Base-by-base conservation (phyloP, 2,888 invertebrate genomes). In the Zaprionus lineosus region DNA sequence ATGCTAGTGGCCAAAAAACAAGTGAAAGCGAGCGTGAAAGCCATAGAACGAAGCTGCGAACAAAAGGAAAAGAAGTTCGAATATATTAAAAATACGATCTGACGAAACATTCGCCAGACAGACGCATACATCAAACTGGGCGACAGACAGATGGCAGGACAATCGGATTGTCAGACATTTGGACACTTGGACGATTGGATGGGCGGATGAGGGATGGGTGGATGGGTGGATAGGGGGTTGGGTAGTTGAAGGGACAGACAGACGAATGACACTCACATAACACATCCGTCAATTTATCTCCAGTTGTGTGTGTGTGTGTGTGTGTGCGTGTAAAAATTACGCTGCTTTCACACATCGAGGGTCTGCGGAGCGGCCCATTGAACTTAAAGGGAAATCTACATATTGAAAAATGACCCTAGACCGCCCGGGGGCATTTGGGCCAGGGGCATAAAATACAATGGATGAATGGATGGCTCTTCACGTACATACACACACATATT, bases 241-340 rank as follows among this genome's bases (percentile, higher is more conserved):
- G n/a, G n/a, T n/a, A n/a, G n/a, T n/a, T n/a, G n/a, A n/a, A n/a
- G n/a, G n/a, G 71, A 41, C 62, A 39, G 47, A 28, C 39, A 41
- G 29, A n/a, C 26, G 18, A 44, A 55, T 60, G 52, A 46, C 68
- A 65, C 70, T 67, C 73, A 73, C 78, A n/a, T n/a, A 82, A 65
- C 64, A 76, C 63, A 78, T 78, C 76, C 71, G 74, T 78, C 78
- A 78, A 83, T 78, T 83, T 66, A 79, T 78, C 58, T 83, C 16
- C 55, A 52, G 56, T 57, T 64, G 71, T 46, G 55, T 52, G 66
- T 21, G 39, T 34, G 56, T 29, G 43, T 48, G 47, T 43, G 59
- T 14, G 21, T 33, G 64, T 26, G 43, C n/a, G 55, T 56, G 55
- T 41, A 34, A 47, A 61, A 66, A 62, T 61, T 50, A 62, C 55